Base-by-base conservation (phyloP, 2,797 vertebrate genomes). In the Cossypha dichroa region DNA sequence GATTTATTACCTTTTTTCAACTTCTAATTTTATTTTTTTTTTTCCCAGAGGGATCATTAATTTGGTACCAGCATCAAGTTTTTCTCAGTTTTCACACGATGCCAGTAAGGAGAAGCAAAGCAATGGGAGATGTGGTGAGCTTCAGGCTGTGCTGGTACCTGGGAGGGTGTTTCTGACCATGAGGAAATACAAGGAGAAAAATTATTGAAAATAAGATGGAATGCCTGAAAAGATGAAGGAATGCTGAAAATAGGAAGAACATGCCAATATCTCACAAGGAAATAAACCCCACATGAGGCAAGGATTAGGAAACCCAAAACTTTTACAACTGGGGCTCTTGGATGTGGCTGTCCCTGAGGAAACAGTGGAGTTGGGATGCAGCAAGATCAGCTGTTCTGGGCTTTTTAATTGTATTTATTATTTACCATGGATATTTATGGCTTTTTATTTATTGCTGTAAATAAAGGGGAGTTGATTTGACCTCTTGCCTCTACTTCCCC, bases 91-190 rank as follows among this genome's bases (percentile, higher is more conserved):
- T 66, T 63, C 40, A 36, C 52, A 48, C 15, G 23, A 26, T 48
- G 23, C 46, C 46, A 48, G 26, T 26, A 15, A 48, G 46, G 46
- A 48, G 46, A 51, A 70, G 9, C 1, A 41, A 45, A 19, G 31
- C 8, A 21, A 6, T 29, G 49, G 7, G 2, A 7, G 29, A 54
- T 10, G 29, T 3, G 2, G 55, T 45, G 48, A 72, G 4, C 10
- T 55, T 38, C 46, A 29, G 56, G 33, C 63, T 14, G 1, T 23
- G 13, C 3, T 6, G 3, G 15, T 33, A 14, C 48, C n/a, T 28
- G 33, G 28, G 2, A 4, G 59, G 11, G 4, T 11, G 23, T 5
- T 54, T 31, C 15, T 79, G 46, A 59, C 26, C 17, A 17, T 0
- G 0, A 73, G 64, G 49, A 58, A 68, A 76, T 0, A 31, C 28